These are phyloP conservation scores for Podarcis raffonei DNA, from an alignment of 2,113 vertebrate species.

Conservation along the genomic window DNA sequence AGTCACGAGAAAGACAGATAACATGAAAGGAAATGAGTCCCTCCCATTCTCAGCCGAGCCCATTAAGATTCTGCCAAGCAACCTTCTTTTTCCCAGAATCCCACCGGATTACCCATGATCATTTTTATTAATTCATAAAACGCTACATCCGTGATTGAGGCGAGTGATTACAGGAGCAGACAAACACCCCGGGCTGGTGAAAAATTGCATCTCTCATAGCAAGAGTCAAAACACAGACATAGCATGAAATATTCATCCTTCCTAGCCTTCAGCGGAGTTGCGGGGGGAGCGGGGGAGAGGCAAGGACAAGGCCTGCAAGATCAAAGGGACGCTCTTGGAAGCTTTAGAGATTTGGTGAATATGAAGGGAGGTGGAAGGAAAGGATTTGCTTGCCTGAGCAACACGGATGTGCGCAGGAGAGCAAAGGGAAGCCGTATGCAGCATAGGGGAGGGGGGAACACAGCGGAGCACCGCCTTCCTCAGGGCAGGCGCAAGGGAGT, in stretches of 20 bases:
- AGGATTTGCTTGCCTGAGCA: background rate
- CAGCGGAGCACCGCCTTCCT: too few relatives aligned
- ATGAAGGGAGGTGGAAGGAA: background rate
- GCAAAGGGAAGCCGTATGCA: background rate
- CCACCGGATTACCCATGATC: slow-evolving; percentile 73
- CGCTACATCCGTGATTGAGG: slow-evolving; percentile 73
- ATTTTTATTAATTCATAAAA: slow-evolving; percentile 86
- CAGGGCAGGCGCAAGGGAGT: background rate
- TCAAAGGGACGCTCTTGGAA: background rate
- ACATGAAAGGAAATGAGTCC: slow-evolving; percentile 37
- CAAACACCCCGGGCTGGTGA: slow-evolving; percentile 78
- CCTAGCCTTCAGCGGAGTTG: background rate
- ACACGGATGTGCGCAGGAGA: background rate
- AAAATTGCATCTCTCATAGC: slow-evolving; percentile 71
- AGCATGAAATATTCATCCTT: slow-evolving; percentile 79
- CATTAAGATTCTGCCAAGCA: slow-evolving; percentile 79
- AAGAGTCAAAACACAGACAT: slow-evolving; percentile 19
- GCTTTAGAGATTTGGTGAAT: background rate
- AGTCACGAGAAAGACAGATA: slow-evolving; percentile 30
- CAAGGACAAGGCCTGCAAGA: background rate
- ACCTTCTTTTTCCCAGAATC: slow-evolving; percentile 52
- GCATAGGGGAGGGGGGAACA: too few relatives aligned
- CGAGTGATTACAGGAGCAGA: slow-evolving; percentile 75
- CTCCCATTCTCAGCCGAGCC: slow-evolving; percentile 80
- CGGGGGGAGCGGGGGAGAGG: background rate